Conservation (phyloP, 2,113 vertebrate species). For the Hucho hucho region DNA sequence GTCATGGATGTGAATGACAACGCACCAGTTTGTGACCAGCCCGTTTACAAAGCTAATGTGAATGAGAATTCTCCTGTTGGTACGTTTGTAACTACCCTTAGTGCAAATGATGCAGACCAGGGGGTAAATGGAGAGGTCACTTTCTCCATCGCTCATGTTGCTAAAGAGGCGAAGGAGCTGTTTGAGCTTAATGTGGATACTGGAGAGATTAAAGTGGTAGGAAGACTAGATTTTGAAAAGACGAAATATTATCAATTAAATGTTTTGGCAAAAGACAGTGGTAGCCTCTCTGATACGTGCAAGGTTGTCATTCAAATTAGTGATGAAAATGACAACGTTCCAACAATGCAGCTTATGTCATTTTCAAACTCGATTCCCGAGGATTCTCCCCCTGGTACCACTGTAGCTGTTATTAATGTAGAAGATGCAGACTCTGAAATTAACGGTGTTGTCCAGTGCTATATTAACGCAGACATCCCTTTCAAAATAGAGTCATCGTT, state of each 20-base stretch:
- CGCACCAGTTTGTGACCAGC: slow-evolving; percentile 61
- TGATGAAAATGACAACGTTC: slow-evolving; percentile 60
- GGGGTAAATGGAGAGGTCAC: slow-evolving; percentile 53
- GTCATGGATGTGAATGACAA: slow-evolving; percentile 67
- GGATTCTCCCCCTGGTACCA: slow-evolving; percentile 35
- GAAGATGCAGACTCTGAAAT: slow-evolving; percentile 53
- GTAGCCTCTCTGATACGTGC: slow-evolving; percentile 38
- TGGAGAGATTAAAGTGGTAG: slow-evolving; percentile 44
- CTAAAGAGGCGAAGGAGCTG: slow-evolving; percentile 36
- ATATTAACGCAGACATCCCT: slow-evolving; percentile 32
- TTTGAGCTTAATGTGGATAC: slow-evolving; percentile 51
- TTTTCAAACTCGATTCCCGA: slow-evolving; percentile 42
- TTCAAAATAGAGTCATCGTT: slow-evolving; percentile 53
- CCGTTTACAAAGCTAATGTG: slow-evolving; percentile 67
- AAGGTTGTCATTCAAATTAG: slow-evolving; percentile 55
- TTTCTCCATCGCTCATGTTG: slow-evolving; percentile 54
- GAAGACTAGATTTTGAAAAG: slow-evolving; percentile 58
- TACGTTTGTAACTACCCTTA: slow-evolving; percentile 65
- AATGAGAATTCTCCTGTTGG: slow-evolving; percentile 72
- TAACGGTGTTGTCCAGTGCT: slow-evolving; percentile 51
- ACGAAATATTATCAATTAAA: slow-evolving; percentile 43
- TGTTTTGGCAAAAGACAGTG: slow-evolving; percentile 54
- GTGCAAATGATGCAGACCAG: slow-evolving; percentile 73
- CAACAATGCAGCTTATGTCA: slow-evolving; percentile 63
- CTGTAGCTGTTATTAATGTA: slow-evolving; percentile 54